Base-by-base conservation (phyloP, 2,888 invertebrate species). In the Xestia rhomboidea region DNA sequence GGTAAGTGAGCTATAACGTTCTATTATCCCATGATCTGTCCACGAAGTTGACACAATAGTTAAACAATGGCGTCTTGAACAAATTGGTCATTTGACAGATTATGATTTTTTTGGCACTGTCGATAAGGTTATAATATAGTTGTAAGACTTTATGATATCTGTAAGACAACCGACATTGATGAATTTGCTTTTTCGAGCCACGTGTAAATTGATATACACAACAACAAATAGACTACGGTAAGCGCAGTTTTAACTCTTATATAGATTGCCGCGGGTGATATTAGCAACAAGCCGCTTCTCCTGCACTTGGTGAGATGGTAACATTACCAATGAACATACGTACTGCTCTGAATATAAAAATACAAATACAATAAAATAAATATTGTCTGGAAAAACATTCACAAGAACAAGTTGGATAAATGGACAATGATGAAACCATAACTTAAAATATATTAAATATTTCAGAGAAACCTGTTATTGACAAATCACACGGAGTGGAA, bases 381-480 rank as follows among this genome's bases (percentile, higher is more conserved):
- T 49, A 15, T 51, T n/a, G 2, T 13, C n/a, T 0, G 15, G 30
- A 0, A 41, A 5, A 54, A 27, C 1, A 49, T 27, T 38, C 10
- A 15, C 15, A 71, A 27, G 27, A 7, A 38, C 8, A 54, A 41
- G 13, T 27, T 24, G n/a, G 24, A 44, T 8, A 0, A 57, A 21
- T n/a, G 30, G 1, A 66, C 24, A 1, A 30, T 24, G 6, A 30
- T 24, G 6, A 21, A 49, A n/a, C 41, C 49, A 13, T 30, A 24
- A 41, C 38, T 30, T 27, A 21, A 57, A n/a, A 44, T 62, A 13
- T 0, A 13, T 66, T 30, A 7, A 27, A 27, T 30, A 24, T 76
- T 79, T 75, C 85, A 94, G 94, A 88, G 73, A 13, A 46, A 30
- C 73, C 73, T 7, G 54, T 74, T 15, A 90, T 94, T 64, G 82